Conservation (phyloP, 2,113 vertebrate genomes). For the Collichthys lucidus region DNA sequence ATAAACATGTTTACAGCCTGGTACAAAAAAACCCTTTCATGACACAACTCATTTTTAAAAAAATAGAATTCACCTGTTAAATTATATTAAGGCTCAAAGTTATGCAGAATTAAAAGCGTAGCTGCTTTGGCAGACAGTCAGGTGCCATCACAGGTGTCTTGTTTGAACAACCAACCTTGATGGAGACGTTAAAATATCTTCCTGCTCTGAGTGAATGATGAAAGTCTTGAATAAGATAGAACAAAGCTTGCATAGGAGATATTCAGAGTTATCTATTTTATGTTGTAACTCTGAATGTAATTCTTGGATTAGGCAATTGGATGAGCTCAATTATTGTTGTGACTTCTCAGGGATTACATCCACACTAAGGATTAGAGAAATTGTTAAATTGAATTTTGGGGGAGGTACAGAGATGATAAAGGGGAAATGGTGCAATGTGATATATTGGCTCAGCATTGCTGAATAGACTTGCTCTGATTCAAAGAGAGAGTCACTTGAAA, state of each 20-base stretch:
- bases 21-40: too few species aligned
- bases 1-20: too few species aligned
- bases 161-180: background rate
- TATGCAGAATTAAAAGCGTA: too few species aligned
- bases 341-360: slow-evolving; percentile 67
- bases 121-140: too few species aligned
- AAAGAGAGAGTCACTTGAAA: slow-evolving; percentile 42
- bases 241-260: slow-evolving; percentile 1
- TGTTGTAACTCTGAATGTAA: slow-evolving; percentile 49
- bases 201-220: slow-evolving; percentile 32
- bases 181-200: slow-evolving; percentile 12
- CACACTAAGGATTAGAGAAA: slow-evolving; percentile 60
- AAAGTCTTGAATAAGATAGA: slow-evolving; percentile 45
- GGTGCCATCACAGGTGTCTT: too few species aligned
- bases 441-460: slow-evolving; percentile 47
- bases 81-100: too few species aligned
- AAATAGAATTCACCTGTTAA: too few species aligned
- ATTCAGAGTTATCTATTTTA: slow-evolving; percentile 14
- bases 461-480: slow-evolving; percentile 47
- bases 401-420: slow-evolving; percentile 56
- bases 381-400: slow-evolving; percentile 65
- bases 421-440: slow-evolving; percentile 31
- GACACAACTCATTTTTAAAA: too few species aligned
- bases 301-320: slow-evolving; percentile 59
- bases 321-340: slow-evolving; percentile 54